Conservation (phyloP, 2,888 invertebrate genomes). For the Oegoconia quadripuncta region DNA sequence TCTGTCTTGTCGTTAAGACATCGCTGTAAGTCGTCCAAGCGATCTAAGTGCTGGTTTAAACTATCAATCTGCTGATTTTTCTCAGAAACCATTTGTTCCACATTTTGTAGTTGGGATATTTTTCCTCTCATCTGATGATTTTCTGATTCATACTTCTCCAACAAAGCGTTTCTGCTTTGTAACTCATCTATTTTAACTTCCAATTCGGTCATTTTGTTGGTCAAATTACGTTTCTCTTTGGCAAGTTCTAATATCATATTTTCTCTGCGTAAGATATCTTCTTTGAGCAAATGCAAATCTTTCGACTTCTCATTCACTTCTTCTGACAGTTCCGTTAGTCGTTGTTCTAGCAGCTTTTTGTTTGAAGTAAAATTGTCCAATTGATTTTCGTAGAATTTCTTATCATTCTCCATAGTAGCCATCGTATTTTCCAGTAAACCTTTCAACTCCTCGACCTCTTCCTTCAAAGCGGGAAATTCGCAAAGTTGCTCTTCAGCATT, state of each 20-base stretch:
- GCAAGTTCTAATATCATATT: constrained; percentile 78
- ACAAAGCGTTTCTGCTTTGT: constrained; percentile 55
- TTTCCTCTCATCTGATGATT: constrained; percentile 72
- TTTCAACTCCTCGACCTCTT: constrained; percentile 70
- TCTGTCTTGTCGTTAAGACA: constrained; percentile 71
- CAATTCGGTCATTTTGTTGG: constrained; percentile 65
- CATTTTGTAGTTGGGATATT: constrained; percentile 62
- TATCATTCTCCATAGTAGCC: constrained; percentile 74
- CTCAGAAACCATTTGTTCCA: constrained; percentile 76
- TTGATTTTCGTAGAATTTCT: constrained; percentile 77
- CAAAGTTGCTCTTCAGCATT: constrained; percentile 75
- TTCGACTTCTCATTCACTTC: constrained; percentile 74
- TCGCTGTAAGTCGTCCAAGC: constrained; percentile 70
- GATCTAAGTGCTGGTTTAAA: constrained; percentile 69
- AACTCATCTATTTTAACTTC: constrained; percentile 73
- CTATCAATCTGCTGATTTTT: constrained; percentile 76
- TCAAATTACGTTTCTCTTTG: constrained; percentile 77
- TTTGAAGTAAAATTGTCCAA: constrained; percentile 73
- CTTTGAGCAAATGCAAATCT: constrained; percentile 72
- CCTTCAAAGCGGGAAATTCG: constrained; percentile 72
- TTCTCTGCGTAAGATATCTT: constrained; percentile 77
- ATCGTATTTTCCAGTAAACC: constrained; percentile 68
- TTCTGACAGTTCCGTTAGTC: constrained; percentile 78
- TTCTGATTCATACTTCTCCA: constrained; percentile 60
- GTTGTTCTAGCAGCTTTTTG: constrained; percentile 73